phyloP scores from a whole-genome alignment of 1,140 invertebrate species.

The Reticulitermes speratus region DNA sequence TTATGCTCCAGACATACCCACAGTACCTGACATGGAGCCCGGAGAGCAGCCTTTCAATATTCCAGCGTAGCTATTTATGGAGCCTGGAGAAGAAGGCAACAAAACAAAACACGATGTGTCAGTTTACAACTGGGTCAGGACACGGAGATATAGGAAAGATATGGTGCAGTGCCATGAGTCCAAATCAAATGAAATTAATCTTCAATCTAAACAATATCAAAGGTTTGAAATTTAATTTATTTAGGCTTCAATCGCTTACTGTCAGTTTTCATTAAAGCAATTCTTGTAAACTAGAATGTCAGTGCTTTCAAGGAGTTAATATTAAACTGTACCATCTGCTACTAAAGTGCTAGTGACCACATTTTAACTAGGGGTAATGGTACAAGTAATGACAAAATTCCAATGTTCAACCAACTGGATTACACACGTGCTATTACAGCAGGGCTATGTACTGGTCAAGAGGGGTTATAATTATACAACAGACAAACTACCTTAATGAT shows the following conservation, averaged over 20 bases:
- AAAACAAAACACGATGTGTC: slow-evolving; percentile 38
- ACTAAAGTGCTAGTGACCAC: too few relatives aligned
- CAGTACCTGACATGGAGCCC: slow-evolving; percentile 72
- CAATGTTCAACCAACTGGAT: too few relatives aligned
- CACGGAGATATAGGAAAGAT: neutral
- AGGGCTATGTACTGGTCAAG: too few relatives aligned
- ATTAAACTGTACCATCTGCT: too few relatives aligned
- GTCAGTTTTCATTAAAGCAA: too few relatives aligned
- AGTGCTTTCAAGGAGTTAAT: too few relatives aligned
- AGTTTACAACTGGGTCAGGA: slow-evolving; percentile 23
- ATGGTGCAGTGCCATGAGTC: neutral
- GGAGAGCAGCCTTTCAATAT: slow-evolving; percentile 69
- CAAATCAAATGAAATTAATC: neutral
- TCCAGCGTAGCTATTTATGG: slow-evolving; percentile 72
- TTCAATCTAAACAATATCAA: neutral
- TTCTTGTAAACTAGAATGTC: too few relatives aligned
- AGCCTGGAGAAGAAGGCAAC: slow-evolving; percentile 45
- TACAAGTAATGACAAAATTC: too few relatives aligned
- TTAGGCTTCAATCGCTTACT: neutral
- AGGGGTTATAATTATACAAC: too few relatives aligned
- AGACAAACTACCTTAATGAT: too few relatives aligned
- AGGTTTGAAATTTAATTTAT: neutral
- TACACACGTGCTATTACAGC: too few relatives aligned
- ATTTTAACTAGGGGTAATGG: too few relatives aligned
- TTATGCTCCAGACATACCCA: slow-evolving; percentile 32